Base-by-base conservation (phyloP, 1,140 invertebrate species). In the Portunus trituberculatus region DNA sequence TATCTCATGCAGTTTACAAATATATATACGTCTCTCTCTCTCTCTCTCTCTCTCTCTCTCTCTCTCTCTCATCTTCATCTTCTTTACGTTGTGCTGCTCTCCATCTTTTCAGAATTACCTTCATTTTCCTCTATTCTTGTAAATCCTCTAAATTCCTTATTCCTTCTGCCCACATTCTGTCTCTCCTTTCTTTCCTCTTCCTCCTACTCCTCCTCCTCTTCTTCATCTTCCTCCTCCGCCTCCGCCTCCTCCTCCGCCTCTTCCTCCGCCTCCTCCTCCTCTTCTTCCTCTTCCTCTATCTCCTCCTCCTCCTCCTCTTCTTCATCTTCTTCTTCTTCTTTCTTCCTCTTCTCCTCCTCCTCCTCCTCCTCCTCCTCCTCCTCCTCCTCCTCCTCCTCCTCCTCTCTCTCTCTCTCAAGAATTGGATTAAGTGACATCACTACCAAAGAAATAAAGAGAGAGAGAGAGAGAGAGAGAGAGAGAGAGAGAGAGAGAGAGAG, bases 41-140 rank as follows among this genome's bases (percentile, higher is more conserved):
- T n/a, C n/a, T 76, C 67, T 76, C 52, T 59, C 52, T 59, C 52
- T 76, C n/a, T n/a, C 67, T 76, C n/a, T 76, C 67, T 76, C 67
- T n/a, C 67, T 76, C 67, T 76, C n/a, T 7, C 20, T n/a, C 39
- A 12, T 76, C n/a, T 76, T n/a, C 67, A 20, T n/a, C 25, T n/a
- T 76, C 20, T 76, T n/a, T n/a, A n/a, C 39, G 39, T 39, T 39
- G 39, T 39, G 20, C 52, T 20, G 12, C 20, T 20, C 52, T 16
- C 20, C 52, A 25, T 76, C 67, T 76, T 20, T 76, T 20, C 12
- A 12, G 25, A 76, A 76, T 76, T 76, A 76, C n/a, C 67, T 0
- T 76, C 67, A 25, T 76, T 20, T n/a, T n/a, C n/a, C 67, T 76
- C 67, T 7, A 20, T 76, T 76, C 67, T 8, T 76, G 67, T n/a